Percentiles rank a stretch among this genome's conserved stretches.
Conservation (phyloP, 2,113 vertebrate genomes). For the Phodopus roborovskii region DNA sequence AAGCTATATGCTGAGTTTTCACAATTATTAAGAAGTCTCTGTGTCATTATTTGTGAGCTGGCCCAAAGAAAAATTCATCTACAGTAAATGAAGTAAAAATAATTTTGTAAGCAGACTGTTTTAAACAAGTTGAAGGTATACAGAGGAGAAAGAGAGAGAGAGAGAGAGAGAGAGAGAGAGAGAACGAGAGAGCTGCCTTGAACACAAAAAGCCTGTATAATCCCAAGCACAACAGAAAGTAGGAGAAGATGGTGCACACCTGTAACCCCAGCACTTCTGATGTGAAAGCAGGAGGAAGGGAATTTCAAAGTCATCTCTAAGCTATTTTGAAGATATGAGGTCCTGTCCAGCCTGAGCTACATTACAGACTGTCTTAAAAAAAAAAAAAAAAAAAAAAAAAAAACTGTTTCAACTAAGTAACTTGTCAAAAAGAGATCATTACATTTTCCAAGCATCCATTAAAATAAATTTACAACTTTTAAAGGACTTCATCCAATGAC, state of each 20-base stretch:
- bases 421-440: background rate
- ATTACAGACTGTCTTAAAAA: background rate
- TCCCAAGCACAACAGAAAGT: background rate
- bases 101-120: background rate
- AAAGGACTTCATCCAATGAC: background rate
- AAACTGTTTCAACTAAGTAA: background rate
- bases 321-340: background rate
- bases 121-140: background rate
- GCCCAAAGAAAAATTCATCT: no score
- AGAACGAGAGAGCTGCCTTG: background rate
- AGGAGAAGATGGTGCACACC: background rate
- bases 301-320: no score
- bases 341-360: background rate
- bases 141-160: background rate
- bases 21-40: no score
- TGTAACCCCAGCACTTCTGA: background rate
- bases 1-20: no score
- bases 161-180: background rate
- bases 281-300: background rate
- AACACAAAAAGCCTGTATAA: background rate
- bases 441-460: background rate
- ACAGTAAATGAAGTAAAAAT: background rate
- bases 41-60: no score
- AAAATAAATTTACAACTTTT: background rate
- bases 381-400: background rate